Evolutionary conservation across 2,888 invertebrate genomes (phyloP).

Genomic region (Rugalucina vietnamica): DNA sequence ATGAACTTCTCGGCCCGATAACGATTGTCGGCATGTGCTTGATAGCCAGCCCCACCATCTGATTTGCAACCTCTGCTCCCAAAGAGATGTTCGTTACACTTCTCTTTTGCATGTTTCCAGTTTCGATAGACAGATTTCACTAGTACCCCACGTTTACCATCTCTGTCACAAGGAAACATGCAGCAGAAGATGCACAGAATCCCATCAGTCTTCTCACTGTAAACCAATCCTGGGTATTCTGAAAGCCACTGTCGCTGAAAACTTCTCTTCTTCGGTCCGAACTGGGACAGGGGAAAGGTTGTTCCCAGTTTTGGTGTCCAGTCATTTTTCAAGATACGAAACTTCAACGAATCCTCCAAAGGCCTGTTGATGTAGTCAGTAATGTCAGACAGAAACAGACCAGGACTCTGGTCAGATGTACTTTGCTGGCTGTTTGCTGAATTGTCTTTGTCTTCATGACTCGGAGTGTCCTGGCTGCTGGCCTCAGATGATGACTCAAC

Average conservation of each 20-base stretch:
- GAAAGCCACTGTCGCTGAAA: neutral
- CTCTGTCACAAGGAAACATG: too few species aligned
- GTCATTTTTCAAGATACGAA: neutral
- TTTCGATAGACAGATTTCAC: neutral
- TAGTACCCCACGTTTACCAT: too few species aligned
- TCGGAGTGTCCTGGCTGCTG: too few species aligned
- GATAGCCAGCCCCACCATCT: neutral
- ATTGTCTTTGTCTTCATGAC: too few species aligned
- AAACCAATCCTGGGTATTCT: neutral
- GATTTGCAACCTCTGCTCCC: neutral
- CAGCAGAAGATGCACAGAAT: neutral
- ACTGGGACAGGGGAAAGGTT: too few species aligned
- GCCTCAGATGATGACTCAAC: too few species aligned
- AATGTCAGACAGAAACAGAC: too few species aligned
- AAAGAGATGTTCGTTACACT: neutral
- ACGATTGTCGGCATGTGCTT: neutral
- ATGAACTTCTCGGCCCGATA: neutral
- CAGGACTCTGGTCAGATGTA: too few species aligned
- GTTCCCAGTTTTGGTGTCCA: neutral
- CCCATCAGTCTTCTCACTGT: neutral
- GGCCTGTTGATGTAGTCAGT: neutral
- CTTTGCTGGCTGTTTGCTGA: too few species aligned
- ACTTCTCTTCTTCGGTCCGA: too few species aligned
- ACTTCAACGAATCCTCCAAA: neutral
- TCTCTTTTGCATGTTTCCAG: neutral